Percentiles rank a stretch among this genome's conserved stretches.
Conservation (phyloP, 2,113 vertebrate genomes). For the Ceratotherium simum region DNA sequence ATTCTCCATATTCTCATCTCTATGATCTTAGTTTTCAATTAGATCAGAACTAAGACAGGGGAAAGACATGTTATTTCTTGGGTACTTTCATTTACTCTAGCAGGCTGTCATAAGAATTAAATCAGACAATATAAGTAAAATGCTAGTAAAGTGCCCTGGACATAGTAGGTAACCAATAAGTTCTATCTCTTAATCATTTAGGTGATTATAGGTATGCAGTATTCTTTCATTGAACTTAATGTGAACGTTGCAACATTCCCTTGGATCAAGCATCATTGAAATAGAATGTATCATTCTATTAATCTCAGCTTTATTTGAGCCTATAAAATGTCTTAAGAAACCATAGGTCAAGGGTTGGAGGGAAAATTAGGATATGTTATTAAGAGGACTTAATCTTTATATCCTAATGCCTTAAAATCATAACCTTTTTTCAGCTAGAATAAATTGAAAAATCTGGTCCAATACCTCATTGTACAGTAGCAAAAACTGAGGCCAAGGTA, state of each 20-base stretch:
- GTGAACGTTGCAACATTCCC: neutral
- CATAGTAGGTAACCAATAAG: neutral
- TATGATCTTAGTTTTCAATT: neutral
- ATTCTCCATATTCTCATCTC: neutral
- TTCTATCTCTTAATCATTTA: neutral
- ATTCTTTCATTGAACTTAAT: slow-evolving; percentile 40
- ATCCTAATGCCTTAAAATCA: neutral
- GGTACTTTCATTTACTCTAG: neutral
- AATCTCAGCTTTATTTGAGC: neutral
- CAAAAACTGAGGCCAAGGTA: neutral
- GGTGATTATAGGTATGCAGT: neutral
- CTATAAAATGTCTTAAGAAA: neutral
- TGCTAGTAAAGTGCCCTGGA: neutral
- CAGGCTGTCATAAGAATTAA: neutral
- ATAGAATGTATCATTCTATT: slow-evolving; percentile 30
- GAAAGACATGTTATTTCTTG: neutral
- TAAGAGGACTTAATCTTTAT: slow-evolving; percentile 39
- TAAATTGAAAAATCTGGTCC: neutral
- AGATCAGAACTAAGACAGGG: neutral
- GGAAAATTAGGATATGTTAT: neutral
- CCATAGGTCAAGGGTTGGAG: neutral
- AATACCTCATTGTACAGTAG: neutral
- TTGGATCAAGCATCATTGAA: neutral
- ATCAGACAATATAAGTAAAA: neutral
- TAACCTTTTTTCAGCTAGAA: neutral